Percentiles rank a stretch among this genome's conserved stretches.
These are phyloP conservation scores for Glossophaga mutica DNA, from an alignment of 2,797 vertebrate species.

Conservation along the genomic window DNA sequence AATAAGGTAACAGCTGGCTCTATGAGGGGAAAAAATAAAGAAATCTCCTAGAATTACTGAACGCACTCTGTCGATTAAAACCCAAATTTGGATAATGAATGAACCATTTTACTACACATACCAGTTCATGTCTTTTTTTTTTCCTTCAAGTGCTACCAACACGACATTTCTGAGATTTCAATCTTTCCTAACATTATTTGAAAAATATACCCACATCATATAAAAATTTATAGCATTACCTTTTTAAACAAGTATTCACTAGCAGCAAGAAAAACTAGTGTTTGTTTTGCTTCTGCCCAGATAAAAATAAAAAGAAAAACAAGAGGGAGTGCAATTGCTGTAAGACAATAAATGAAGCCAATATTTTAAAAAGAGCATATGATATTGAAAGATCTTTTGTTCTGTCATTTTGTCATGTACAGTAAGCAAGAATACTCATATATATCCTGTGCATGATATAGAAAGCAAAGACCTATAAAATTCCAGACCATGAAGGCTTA, in stretches of 20 bases:
- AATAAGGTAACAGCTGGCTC: conserved; percentile 28
- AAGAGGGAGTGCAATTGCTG: fast-evolving
- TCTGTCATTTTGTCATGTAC: not conserved
- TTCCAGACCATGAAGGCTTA: not conserved
- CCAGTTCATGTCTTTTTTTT: not conserved
- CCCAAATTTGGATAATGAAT: conserved; percentile 20
- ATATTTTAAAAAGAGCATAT: not conserved
- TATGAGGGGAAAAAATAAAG: not conserved
- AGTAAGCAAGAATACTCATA: not conserved
- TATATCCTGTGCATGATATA: not conserved
- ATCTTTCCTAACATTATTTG: not conserved
- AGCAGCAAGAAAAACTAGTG: not conserved
- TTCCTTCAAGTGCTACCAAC: not conserved
- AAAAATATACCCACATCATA: not conserved
- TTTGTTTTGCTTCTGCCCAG: not conserved
- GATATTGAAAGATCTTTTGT: not conserved
- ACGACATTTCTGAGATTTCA: not conserved
- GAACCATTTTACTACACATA: conserved; percentile 10
- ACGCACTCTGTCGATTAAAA: conserved; percentile 17
- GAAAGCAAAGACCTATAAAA: not conserved
- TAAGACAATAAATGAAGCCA: not conserved
- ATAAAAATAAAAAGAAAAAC: not conserved
- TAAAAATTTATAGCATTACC: not conserved
- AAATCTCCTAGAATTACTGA: conserved; percentile 32
- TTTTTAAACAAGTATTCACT: not conserved